Conservation (phyloP, 2,888 invertebrate genomes). For the Calliphora vomitoria region DNA sequence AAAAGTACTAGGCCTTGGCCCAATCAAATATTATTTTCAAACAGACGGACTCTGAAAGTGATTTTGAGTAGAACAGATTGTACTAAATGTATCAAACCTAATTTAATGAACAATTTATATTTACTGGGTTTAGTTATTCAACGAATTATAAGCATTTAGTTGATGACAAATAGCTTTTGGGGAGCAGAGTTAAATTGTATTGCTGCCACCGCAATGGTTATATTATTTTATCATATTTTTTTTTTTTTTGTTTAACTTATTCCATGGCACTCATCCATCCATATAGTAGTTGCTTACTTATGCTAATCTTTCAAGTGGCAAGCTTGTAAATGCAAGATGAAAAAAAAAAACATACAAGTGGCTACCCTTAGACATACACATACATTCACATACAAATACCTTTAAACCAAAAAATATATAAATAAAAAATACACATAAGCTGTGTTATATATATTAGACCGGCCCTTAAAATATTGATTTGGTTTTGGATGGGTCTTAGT, state of each 20-base stretch:
- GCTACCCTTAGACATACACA: constrained; percentile 67
- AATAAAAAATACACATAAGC: constrained; percentile 38
- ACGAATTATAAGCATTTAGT: constrained; percentile 45
- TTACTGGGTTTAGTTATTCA: constrained; percentile 38
- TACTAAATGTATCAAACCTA: no score
- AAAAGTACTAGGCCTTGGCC: no score
- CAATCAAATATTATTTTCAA: no score
- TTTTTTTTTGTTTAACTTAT: constrained; percentile 28
- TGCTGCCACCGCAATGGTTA: background rate
- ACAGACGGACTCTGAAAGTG: no score
- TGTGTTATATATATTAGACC: background rate
- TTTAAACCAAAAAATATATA: constrained; percentile 27
- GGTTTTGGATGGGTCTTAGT: no score
- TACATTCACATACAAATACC: constrained; percentile 30
- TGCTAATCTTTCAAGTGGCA: constrained; percentile 83
- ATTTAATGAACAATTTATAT: background rate
- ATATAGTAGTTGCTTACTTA: constrained; percentile 75
- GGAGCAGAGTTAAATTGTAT: constrained; percentile 34
- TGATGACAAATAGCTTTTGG: constrained; percentile 40
- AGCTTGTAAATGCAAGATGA: constrained; percentile 53
- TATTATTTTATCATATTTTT: constrained; percentile 46
- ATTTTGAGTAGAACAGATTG: no score
- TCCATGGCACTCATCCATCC: constrained; percentile 66
- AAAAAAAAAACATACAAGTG: constrained; percentile 63
- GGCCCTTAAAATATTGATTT: no score